These are phyloP conservation scores for Probaryconus sp. DNA, from an alignment of 1,140 invertebrate species.

Conservation along the genomic window DNA sequence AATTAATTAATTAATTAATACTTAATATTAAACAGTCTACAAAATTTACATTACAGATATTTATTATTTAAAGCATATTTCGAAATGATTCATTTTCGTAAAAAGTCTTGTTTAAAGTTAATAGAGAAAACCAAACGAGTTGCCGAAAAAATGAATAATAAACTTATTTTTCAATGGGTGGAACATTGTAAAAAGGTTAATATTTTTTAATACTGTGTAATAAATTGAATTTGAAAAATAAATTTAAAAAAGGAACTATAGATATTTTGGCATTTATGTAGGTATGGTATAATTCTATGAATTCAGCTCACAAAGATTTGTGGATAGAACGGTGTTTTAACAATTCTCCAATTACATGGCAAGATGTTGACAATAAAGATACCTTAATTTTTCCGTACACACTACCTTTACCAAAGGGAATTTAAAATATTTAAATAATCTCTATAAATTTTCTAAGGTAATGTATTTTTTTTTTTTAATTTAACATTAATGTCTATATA, in stretches of 20 bases:
- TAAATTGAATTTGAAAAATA: slow-evolving; percentile 12
- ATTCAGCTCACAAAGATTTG: slow-evolving; percentile 59
- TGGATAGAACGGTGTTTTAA: slow-evolving; percentile 62
- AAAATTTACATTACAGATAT: slow-evolving; percentile 62
- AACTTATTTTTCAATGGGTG: slow-evolving; percentile 68
- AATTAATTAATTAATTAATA: not conserved
- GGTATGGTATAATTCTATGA: slow-evolving; percentile 67
- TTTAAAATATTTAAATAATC: no score
- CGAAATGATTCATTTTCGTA: slow-evolving; percentile 64
- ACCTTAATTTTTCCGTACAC: slow-evolving; percentile 63
- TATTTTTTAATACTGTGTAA: not conserved
- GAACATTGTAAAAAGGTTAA: slow-evolving; percentile 70
- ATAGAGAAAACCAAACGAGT: slow-evolving; percentile 61
- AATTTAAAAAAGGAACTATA: not conserved
- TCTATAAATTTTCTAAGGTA: no score
- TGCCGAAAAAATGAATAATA: slow-evolving; percentile 60
- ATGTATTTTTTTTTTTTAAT: no score
- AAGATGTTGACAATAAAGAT: slow-evolving; percentile 62
- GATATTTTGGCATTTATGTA: slow-evolving; percentile 44
- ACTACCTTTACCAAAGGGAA: slow-evolving; percentile 66
- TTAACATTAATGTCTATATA: no score
- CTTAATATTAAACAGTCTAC: not conserved
- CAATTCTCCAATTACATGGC: slow-evolving; percentile 53
- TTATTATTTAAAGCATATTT: slow-evolving; percentile 71
- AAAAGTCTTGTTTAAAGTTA: slow-evolving; percentile 55